Evolutionary conservation across 2,113 vertebrate species (phyloP), one percentile per base, ranked within the genome.

Genomic region (Oplegnathus fasciatus): DNA sequence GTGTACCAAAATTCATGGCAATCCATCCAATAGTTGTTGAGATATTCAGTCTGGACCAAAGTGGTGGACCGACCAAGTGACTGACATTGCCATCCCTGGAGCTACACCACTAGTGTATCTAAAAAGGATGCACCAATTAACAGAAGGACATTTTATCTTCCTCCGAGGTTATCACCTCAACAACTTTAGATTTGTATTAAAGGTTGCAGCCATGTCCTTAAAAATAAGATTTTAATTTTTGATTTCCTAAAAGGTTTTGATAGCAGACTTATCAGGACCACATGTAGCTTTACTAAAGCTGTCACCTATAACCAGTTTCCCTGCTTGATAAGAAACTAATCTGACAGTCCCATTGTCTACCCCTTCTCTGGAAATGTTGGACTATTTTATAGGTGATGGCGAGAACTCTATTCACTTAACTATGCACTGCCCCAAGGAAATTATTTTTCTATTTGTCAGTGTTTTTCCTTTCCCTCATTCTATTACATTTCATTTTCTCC

Each of bases 381-480:
- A 62, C 15, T 61, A 22, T 78, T 78, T 82, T 26, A 50, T 57
- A 64, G 14, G 22, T 64, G 55, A 85, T 26, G 76, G 13, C 57
- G 32, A 50, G 54, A 74, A 18, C 42, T 80, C 37, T 54, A 0
- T 46, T 72, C 15, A 44, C 67, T 80, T 30, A 78, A 80, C 55
- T 54, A 48, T 20, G 14, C 54, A 5, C 30, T 24, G 67, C 64
- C 67, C 42, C 28, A 13, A 66, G 67, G 78, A 85, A 84, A 75
- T 61, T 9, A 55, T 79, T 77, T 64, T 85, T 52, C 30, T 55
- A 48, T 80, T 89, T 34, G 1, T 67, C 68, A 62, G 64, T 73
- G 52, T 86, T 89, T 91, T 84, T 77, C 75, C 86, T 83, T 77
- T 82, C 37, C 61, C 40, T 86, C 79, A 50, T 82, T 76, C 58